Percentiles rank a stretch among this genome's conserved stretches.
Conservation (phyloP, 2,113 vertebrate genomes). For the Pollachius pollachius region DNA sequence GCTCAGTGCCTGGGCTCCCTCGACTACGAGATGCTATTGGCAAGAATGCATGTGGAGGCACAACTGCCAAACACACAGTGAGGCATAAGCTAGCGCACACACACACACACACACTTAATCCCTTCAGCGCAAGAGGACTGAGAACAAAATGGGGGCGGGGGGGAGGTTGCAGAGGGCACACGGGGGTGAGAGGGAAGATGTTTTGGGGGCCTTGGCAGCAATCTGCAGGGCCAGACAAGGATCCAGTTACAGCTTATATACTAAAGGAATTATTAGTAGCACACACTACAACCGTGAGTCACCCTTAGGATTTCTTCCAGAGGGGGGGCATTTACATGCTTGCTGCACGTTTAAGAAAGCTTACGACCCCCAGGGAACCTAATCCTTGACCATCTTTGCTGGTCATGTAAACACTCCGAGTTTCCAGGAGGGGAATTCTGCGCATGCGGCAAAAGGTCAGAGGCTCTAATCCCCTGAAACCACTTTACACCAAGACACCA, state of each 20-base stretch:
- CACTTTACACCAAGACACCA: too few relatives aligned
- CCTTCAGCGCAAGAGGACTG: slow-evolving; percentile 1
- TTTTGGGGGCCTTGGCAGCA: slow-evolving; percentile 39
- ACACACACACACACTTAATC: slow-evolving; percentile 11
- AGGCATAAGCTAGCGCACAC: slow-evolving; percentile 1
- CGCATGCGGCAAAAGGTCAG: too few relatives aligned
- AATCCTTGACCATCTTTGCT: too few relatives aligned
- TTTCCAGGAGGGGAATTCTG: too few relatives aligned
- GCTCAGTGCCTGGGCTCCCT: slow-evolving; percentile 20
- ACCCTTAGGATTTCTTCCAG: too few relatives aligned
- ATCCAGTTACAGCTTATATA: slow-evolving; percentile 56
- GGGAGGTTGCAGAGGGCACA: slow-evolving; percentile 42
- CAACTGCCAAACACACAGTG: slow-evolving; percentile 8
- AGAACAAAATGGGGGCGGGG: neutral
- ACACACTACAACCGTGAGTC: neutral
- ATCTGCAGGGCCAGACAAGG: slow-evolving; percentile 52
- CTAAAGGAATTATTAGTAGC: slow-evolving; percentile 59
- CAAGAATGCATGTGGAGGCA: slow-evolving; percentile 28
- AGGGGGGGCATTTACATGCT: slow-evolving; percentile 5
- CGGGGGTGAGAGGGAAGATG: slow-evolving; percentile 40
- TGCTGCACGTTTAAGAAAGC: too few relatives aligned
- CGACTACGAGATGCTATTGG: slow-evolving; percentile 37
- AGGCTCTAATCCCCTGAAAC: too few relatives aligned
- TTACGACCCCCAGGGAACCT: too few relatives aligned
- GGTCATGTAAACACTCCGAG: too few relatives aligned